Evolutionary conservation across 2,888 invertebrate species (phyloP).

Genomic region (Aleiodes leptofemur): DNA sequence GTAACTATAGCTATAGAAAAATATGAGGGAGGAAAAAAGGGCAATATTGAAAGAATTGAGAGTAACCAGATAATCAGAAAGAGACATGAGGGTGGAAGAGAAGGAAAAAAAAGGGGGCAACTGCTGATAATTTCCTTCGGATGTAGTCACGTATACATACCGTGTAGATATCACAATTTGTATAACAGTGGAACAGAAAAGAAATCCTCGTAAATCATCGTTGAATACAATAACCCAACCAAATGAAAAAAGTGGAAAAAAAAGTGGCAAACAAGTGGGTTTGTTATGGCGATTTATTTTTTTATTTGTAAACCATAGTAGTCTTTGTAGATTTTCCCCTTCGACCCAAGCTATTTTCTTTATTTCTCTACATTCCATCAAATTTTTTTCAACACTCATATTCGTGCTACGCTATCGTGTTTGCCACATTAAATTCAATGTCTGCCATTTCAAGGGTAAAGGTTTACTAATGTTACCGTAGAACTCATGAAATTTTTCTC

Average conservation of each 20-base stretch:
- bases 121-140: slow-evolving; percentile 8
- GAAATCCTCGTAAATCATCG: slow-evolving; percentile 59
- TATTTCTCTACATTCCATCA: background rate
- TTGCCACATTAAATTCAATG: too few relatives aligned
- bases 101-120: background rate
- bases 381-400: background rate
- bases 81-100: background rate
- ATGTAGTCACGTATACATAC: slow-evolving; percentile 13
- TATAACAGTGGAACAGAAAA: slow-evolving; percentile 55
- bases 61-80: background rate
- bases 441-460: too few relatives aligned
- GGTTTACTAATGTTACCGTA: too few relatives aligned
- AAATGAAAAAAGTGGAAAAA: background rate
- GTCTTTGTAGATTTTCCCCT: background rate
- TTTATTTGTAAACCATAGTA: background rate
- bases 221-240: slow-evolving; percentile 54
- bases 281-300: background rate
- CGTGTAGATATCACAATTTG: slow-evolving; percentile 55
- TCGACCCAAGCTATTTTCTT: background rate
- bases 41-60: slow-evolving; percentile 9
- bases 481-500: too few relatives aligned
- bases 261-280: background rate
- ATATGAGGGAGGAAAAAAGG: background rate
- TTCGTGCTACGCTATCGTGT: background rate
- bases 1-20: too few relatives aligned